Evolutionary conservation across 2,888 invertebrate genomes (phyloP).

Genomic region (Eilema sororculum): DNA sequence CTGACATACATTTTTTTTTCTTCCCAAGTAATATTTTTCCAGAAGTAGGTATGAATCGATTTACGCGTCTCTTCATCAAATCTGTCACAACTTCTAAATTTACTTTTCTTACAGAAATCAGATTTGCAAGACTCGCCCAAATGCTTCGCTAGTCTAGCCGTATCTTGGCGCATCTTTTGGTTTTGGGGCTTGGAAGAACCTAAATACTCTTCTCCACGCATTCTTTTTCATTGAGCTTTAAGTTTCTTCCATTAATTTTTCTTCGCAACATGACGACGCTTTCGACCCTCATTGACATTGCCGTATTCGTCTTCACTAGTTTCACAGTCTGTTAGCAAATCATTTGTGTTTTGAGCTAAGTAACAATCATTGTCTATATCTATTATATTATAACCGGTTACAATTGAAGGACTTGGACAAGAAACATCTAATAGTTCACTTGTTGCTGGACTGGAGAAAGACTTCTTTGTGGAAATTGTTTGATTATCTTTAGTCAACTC

Average conservation of each 20-base stretch:
- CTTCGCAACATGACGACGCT: background rate
- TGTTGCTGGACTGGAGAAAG: background rate
- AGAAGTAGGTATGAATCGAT: too few species aligned
- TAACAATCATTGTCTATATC: background rate
- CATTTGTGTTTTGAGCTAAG: background rate
- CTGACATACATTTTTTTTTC: background rate
- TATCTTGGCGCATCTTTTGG: too few species aligned
- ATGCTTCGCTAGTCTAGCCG: too few species aligned
- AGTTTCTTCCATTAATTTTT: too few species aligned
- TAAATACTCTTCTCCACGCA: too few species aligned
- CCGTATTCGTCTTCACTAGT: slow-evolving; percentile 6
- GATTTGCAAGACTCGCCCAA: too few species aligned
- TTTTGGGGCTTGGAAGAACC: too few species aligned
- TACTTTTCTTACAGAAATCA: too few species aligned
- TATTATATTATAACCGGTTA: background rate
- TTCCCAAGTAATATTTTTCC: too few species aligned
- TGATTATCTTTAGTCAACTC: background rate
- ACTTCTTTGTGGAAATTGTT: background rate
- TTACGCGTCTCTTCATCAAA: too few species aligned
- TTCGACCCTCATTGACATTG: slow-evolving; percentile 11
- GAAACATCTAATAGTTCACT: background rate
- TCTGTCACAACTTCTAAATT: background rate
- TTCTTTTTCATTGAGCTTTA: too few species aligned
- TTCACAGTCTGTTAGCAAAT: background rate
- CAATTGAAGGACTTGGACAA: background rate